Base-by-base conservation (phyloP, 2,797 vertebrate genomes). In the Rallus crepitans region DNA sequence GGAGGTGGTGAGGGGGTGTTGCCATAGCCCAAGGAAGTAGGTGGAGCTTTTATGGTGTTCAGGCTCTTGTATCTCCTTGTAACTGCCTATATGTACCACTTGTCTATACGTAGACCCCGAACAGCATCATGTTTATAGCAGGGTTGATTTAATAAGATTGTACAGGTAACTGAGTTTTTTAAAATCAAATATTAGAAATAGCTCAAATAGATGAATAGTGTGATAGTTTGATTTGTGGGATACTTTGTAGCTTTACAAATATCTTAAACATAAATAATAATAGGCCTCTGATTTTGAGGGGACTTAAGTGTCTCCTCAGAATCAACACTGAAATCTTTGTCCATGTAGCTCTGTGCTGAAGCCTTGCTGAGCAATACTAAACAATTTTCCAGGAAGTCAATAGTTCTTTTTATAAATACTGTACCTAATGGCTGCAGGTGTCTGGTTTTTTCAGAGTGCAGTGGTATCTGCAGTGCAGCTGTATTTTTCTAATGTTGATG, bases 81-180 rank as follows among this genome's bases (percentile, higher is more conserved):
- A 59, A 18, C 4, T n/a, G 24, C 14, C 37, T 37, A 37, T 37
- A 37, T 37, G 37, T 19, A 89, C 35, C 3, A 4, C 6, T 45
- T 45, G 11, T 17, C 37, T 61, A 4, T 37, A 4, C 33, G 21
- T 30, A 71, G 63, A 28, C 24, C 16, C 3, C 39, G 47, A 80
- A 39, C 14, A 48, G 15, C 2, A 1, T 47, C 2, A 1, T n/a
- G 50, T 33, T 78, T 0, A 0, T 10, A 19, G 48, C 4, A 5
- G 65, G 61, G 30, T 12, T 42, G 71, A 72, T 65, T 80, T 79
- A 53, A 59, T 7, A 40, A 28, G 20, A 15, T 4, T 7, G 33
- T 59, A 18, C 27, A 73, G 48, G 11, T 39, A 66, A 82, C 40
- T 42, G 17, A 42, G 7, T 42, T 42, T 42, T 42, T 42, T 18